A percentile compares a stretch with the other conserved stretches of the same genome.
phyloP scores from a whole-genome alignment of 2,113 vertebrate genomes.

The Rattus norvegicus region DNA sequence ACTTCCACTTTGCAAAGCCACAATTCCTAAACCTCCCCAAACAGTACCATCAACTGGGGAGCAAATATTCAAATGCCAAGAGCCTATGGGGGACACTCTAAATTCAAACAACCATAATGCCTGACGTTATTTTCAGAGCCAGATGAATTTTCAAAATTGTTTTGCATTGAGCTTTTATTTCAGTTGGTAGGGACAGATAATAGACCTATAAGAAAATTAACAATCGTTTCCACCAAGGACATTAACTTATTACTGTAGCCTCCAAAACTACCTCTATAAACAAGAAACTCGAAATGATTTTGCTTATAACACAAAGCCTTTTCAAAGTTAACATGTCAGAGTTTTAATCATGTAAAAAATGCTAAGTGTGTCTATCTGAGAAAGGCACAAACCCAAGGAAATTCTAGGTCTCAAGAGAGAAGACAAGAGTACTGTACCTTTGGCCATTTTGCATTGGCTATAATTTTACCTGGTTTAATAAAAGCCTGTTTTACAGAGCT shows the following conservation, averaged over 20 bases:
- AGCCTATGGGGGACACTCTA: not conserved
- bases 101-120: not conserved
- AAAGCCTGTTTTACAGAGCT: not conserved
- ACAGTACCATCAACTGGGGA: not conserved
- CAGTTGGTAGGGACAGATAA: not conserved
- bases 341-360: not conserved
- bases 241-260: not conserved
- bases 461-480: not conserved
- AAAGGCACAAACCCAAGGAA: slow-evolving; percentile 13
- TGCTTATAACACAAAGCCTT: slow-evolving; percentile 17
- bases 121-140: not conserved
- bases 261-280: not conserved
- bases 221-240: not conserved
- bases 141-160: not conserved
- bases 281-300: slow-evolving; percentile 40
- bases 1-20: not conserved
- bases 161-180: not conserved
- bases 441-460: not conserved
- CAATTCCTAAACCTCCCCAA: not conserved
- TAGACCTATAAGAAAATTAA: slow-evolving; percentile 3
- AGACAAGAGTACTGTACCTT: not conserved
- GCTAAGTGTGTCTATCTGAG: not conserved
- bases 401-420: slow-evolving; percentile 18
- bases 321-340: not conserved
- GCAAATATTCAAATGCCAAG: not conserved